Evolutionary conservation across 2,888 invertebrate genomes (phyloP).

Genomic region (Xylophagus ater): DNA sequence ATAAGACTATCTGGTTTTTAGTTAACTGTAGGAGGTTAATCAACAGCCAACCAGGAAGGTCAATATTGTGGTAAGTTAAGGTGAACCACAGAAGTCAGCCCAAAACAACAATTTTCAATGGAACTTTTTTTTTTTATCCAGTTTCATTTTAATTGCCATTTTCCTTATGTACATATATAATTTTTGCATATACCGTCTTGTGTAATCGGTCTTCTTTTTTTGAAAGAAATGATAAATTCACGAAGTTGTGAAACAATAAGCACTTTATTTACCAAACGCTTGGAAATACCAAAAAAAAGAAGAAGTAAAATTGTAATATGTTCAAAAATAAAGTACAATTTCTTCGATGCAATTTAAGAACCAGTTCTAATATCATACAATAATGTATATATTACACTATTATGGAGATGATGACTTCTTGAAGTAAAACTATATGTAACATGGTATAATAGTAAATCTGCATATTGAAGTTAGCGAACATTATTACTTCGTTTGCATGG

Average conservation of each 20-base stretch:
- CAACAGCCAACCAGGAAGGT: constrained; percentile 16
- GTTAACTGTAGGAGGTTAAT: constrained; percentile 12
- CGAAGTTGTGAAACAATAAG: neutral
- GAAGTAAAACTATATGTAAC: no score
- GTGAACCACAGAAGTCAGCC: neutral
- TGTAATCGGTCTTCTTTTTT: neutral
- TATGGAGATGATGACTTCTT: neutral
- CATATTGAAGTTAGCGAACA: no score
- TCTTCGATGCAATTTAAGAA: constrained; percentile 1
- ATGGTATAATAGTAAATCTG: no score
- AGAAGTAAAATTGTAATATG: no score
- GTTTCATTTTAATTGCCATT: constrained; percentile 1
- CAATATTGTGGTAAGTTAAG: constrained; percentile 9
- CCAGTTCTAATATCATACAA: no score
- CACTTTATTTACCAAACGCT: constrained; percentile 1
- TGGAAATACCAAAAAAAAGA: neutral
- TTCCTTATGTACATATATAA: neutral
- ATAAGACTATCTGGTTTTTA: no score
- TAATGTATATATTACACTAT: no score
- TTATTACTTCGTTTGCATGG: no score
- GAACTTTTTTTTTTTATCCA: neutral
- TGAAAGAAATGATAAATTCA: neutral
- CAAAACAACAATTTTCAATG: neutral
- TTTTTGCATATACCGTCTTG: neutral
- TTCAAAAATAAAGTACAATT: no score